phyloP scores from a whole-genome alignment of 2,113 vertebrate genomes.

The Malurus elegans region DNA sequence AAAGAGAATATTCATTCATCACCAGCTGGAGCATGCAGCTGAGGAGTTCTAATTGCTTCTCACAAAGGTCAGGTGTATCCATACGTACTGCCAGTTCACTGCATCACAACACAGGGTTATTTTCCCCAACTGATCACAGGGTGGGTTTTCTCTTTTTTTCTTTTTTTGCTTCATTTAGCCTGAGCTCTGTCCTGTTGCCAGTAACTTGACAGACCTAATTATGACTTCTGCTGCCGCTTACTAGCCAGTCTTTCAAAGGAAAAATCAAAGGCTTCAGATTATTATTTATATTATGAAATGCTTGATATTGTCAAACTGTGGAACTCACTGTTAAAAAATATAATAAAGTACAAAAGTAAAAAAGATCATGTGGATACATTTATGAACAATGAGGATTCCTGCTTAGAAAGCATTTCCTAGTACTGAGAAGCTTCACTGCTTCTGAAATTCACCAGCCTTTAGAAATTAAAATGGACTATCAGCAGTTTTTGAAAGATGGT shows the following conservation, averaged over 20 bases:
- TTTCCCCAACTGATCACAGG: not conserved
- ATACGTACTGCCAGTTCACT: not conserved
- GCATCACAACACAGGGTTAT: not conserved
- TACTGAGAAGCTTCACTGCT: not conserved
- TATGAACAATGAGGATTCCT: not conserved
- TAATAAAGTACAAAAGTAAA: not conserved
- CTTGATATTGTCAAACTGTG: not conserved
- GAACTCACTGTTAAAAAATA: not conserved
- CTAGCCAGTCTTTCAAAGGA: not conserved
- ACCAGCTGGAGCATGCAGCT: not conserved
- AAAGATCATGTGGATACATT: not conserved
- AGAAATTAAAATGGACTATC: not conserved
- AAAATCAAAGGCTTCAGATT: not conserved
- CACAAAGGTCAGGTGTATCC: not conserved
- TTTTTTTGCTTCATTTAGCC: not conserved
- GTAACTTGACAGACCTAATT: not conserved
- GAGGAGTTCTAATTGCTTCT: not conserved
- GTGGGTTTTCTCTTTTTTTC: rapidly evolving
- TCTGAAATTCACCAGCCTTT: not conserved
- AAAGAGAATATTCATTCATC: not conserved
- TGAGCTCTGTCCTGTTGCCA: not conserved
- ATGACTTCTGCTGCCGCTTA: not conserved
- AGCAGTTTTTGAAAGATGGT: not conserved
- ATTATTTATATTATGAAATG: not conserved
- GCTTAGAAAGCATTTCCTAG: not conserved